These are phyloP conservation scores for Musca vetustissima DNA, from an alignment of 1,140 invertebrate genomes.

Conservation along the genomic window DNA sequence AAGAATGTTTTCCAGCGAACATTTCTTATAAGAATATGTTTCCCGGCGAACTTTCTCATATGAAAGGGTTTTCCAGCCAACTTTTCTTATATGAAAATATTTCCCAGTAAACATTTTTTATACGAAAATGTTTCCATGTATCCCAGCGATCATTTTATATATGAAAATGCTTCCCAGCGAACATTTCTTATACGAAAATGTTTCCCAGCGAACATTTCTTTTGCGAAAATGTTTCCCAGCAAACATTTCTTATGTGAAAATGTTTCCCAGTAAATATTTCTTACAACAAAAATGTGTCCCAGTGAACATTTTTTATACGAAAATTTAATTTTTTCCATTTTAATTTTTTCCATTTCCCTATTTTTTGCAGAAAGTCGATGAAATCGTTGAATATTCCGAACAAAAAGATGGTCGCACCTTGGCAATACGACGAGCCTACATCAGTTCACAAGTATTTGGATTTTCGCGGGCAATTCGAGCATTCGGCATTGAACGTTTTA, in stretches of 20 bases:
- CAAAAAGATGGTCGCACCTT: slow-evolving; percentile 73
- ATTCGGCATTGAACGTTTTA: slow-evolving; percentile 85
- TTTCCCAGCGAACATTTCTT: neutral
- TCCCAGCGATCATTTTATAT: neutral
- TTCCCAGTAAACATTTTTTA: neutral
- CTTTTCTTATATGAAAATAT: neutral
- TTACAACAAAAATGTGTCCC: neutral
- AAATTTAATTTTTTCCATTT: neutral
- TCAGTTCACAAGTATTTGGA: slow-evolving; percentile 84
- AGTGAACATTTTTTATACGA: neutral
- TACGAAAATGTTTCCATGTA: neutral
- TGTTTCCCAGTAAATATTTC: neutral
- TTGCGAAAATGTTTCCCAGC: neutral
- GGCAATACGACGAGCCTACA: slow-evolving; percentile 78
- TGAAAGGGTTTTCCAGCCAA: neutral
- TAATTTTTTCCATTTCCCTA: neutral
- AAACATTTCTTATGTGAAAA: neutral
- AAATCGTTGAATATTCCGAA: slow-evolving; percentile 81
- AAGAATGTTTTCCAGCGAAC: neutral
- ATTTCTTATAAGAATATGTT: neutral
- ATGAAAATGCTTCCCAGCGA: neutral
- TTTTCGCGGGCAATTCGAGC: slow-evolving; percentile 84
- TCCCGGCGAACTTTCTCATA: too few relatives aligned
- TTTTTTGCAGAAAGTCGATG: slow-evolving; percentile 75
- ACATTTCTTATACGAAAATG: neutral